Conservation (phyloP, 2,888 invertebrate genomes). For the Leptinotarsa peninsularis region DNA sequence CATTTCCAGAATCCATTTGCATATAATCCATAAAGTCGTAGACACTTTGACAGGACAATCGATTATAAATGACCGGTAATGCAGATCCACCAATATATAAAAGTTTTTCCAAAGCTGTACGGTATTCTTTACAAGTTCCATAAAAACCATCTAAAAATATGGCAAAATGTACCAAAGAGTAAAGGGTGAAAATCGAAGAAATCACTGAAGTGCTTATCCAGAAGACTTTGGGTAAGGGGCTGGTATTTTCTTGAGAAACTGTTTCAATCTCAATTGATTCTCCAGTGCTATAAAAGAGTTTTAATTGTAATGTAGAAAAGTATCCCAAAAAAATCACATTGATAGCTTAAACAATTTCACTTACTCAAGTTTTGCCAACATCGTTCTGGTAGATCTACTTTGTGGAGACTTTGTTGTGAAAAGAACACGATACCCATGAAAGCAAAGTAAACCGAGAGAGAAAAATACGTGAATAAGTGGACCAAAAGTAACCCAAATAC, state of each 20-base stretch:
- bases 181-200: slow-evolving; percentile 73
- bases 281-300: slow-evolving; percentile 71
- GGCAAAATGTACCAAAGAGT: slow-evolving; percentile 77
- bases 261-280: slow-evolving; percentile 76
- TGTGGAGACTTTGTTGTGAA: slow-evolving; percentile 59
- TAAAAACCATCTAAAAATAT: slow-evolving; percentile 80
- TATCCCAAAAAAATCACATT: no score
- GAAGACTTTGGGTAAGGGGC: slow-evolving; percentile 72
- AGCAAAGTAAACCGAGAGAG: slow-evolving; percentile 73
- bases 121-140: slow-evolving; percentile 81
- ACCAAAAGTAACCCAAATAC: slow-evolving; percentile 77
- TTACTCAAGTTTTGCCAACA: slow-evolving; percentile 61
- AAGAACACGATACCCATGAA: slow-evolving; percentile 76
- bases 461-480: slow-evolving; percentile 74
- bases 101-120: slow-evolving; percentile 74
- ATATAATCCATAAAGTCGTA: slow-evolving; percentile 89
- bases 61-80: slow-evolving; percentile 72
- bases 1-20: slow-evolving; percentile 74
- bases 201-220: slow-evolving; percentile 78
- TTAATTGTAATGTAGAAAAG: no score
- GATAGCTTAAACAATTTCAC: slow-evolving; percentile 41
- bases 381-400: slow-evolving; percentile 61
- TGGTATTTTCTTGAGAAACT: slow-evolving; percentile 71
- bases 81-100: slow-evolving; percentile 71
- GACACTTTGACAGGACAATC: slow-evolving; percentile 79